phyloP scores from a whole-genome alignment of 2,113 vertebrate species.

The Pimephales promelas region DNA sequence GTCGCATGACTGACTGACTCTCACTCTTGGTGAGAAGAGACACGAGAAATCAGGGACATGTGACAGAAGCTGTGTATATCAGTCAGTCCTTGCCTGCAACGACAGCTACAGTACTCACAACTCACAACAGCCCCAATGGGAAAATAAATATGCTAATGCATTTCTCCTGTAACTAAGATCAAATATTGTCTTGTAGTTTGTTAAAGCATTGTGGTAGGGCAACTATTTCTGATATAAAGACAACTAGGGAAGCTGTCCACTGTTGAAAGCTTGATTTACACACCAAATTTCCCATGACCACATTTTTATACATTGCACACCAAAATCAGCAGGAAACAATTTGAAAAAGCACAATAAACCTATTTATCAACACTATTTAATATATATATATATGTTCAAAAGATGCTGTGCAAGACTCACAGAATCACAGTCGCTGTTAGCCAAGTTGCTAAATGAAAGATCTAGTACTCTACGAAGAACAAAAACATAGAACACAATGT shows the following conservation, averaged over 20 bases:
- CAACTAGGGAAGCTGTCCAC: background rate
- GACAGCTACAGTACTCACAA: background rate
- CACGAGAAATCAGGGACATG: conserved; percentile 27
- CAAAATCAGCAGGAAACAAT: background rate
- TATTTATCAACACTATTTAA: background rate
- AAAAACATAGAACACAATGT: too few relatives aligned
- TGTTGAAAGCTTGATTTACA: background rate
- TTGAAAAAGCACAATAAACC: background rate
- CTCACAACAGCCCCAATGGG: background rate
- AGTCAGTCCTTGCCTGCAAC: conserved; percentile 41
- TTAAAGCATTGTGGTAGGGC: background rate
- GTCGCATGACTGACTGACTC: background rate
- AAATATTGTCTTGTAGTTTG: background rate
- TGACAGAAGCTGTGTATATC: conserved; percentile 52
- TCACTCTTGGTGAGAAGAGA: conserved; percentile 33
- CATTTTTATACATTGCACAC: background rate
- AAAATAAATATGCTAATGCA: background rate
- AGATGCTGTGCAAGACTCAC: background rate
- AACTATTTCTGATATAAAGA: background rate
- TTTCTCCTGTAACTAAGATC: background rate
- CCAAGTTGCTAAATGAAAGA: too few relatives aligned
- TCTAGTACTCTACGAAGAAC: too few relatives aligned
- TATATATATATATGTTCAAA: background rate
- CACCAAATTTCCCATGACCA: background rate
- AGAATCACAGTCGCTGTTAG: background rate